These are phyloP conservation scores for Bubo bubo DNA, from an alignment of 2,113 vertebrate species.

Conservation along the genomic window DNA sequence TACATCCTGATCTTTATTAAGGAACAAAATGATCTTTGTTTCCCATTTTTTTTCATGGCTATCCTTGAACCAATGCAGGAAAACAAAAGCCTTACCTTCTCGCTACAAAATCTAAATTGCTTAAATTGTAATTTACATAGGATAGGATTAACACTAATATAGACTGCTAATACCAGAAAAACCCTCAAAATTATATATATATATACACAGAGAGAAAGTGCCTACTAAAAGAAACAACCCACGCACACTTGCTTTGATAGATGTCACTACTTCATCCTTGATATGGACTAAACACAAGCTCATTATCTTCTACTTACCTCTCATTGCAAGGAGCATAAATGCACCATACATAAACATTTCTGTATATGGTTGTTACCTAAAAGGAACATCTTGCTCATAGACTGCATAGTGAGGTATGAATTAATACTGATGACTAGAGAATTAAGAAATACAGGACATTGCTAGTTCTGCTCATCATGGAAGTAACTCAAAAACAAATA, in stretches of 20 bases:
- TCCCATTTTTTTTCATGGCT: neutral
- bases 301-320: neutral
- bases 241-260: neutral
- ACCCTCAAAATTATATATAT: neutral
- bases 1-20: neutral
- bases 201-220: neutral
- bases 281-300: neutral
- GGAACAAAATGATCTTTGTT: neutral
- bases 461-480: neutral
- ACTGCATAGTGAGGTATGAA: neutral
- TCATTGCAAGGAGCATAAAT: neutral
- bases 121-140: neutral
- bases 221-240: neutral
- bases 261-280: neutral
- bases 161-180: neutral
- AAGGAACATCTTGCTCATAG: neutral
- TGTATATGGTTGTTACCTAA: neutral
- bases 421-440: neutral
- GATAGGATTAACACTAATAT: neutral
- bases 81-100: neutral
- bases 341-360: neutral
- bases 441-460: neutral
- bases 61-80: neutral
- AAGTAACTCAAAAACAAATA: neutral
- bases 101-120: neutral